Base-by-base conservation (phyloP, 2,113 vertebrate genomes). In the Delphinapterus leucas region DNA sequence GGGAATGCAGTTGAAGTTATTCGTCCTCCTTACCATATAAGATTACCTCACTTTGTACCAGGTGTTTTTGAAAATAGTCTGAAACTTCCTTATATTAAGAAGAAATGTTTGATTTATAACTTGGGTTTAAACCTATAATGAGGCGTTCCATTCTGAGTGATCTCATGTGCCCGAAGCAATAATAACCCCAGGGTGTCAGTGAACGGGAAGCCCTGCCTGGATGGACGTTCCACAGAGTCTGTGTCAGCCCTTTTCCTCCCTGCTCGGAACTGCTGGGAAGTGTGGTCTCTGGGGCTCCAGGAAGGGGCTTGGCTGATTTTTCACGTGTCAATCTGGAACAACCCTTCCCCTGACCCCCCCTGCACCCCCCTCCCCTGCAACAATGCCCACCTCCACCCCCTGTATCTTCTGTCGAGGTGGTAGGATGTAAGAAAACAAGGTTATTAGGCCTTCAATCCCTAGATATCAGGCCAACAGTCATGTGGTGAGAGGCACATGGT, bases 51-150 rank as follows among this genome's bases (percentile, higher is more conserved):
- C 38, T 97, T 83, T 93, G 74, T 3, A 85, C 90, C 74, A 97
- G 76, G 89, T 95, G 53, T 96, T 97, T 90, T 92, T 96, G 68
- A 95, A 97, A 97, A 92, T 65, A 87, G 68, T 93, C 26, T 21
- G 85, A 89, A 97, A 96, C 33, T 86, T 95, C 53, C 77, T 81
- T 55, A 38, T 82, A 90, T 94, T 81, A 96, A 96, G 47, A 53
- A 95, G 84, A 95, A 96, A 82, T 71, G 55, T 61, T 96, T 98
- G 90, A 92, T 96, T 96, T 96, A 83, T 90, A 93, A 92, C 53
- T 93, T 92, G 38, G 36, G 25, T 88, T 96, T 96, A 83, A 97
- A 79, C 31, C 80, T 88, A 33, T 92, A 81, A 90, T 53, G 26
- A 97, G 55, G n/a, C 53, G 77, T 92, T 95, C 65, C 28, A 61